These are phyloP conservation scores for Hydrozoanthus tunicans DNA, from an alignment of 64 coral and sea anemone genomes.

Conservation along the genomic window DNA sequence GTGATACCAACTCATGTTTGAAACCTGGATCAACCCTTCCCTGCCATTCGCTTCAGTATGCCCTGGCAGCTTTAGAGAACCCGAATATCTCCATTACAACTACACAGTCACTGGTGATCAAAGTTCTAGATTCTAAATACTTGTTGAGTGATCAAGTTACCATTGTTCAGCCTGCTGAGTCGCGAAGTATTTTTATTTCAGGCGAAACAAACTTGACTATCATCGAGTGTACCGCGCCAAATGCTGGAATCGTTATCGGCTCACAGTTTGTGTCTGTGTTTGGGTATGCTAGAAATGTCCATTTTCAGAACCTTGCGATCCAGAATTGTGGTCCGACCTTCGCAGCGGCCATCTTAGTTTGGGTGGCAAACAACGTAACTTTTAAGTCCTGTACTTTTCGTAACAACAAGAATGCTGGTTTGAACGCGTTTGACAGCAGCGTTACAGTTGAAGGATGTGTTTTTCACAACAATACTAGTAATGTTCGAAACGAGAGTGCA, in stretches of 20 bases:
- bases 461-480: slow-evolving; percentile 79
- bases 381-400: slow-evolving; percentile 61
- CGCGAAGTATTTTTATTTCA: slow-evolving; percentile 30
- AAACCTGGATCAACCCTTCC: not conserved
- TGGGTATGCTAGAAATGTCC: slow-evolving; percentile 65
- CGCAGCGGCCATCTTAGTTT: slow-evolving; percentile 65
- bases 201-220: not conserved
- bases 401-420: slow-evolving; percentile 69
- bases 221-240: not conserved
- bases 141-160: not conserved
- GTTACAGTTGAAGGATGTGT: slow-evolving; percentile 50
- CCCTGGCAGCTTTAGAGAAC: not conserved
- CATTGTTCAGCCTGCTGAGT: not conserved
- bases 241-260: slow-evolving; percentile 4
- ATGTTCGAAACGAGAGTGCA: slow-evolving; percentile 36
- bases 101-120: not conserved
- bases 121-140: slow-evolving; percentile 16
- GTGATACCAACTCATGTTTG: not conserved
- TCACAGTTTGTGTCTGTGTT: slow-evolving; percentile 24
- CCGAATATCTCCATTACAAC: not conserved
- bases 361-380: slow-evolving; percentile 55
- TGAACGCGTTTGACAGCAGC: slow-evolving; percentile 79
- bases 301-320: slow-evolving; percentile 55
- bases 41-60: slow-evolving; percentile 40
- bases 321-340: slow-evolving; percentile 67